phyloP scores from a whole-genome alignment of 1,140 invertebrate species.

The Ectropis grisescens region DNA sequence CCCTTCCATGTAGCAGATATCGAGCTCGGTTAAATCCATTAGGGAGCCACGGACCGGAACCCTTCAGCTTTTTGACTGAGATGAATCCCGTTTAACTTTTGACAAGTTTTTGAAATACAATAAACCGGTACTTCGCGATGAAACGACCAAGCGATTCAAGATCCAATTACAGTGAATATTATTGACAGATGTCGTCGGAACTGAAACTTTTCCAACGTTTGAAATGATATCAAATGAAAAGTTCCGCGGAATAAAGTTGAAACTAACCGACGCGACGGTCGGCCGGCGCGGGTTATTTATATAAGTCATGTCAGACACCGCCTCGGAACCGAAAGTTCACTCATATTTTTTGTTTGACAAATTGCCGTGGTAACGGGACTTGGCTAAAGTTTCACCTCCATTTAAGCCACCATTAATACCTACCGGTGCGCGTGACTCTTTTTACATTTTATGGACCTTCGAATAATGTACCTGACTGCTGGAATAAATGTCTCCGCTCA shows the following conservation, averaged over 20 bases:
- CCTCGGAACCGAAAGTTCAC: constrained; percentile 37
- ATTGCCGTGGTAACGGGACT: constrained; percentile 35
- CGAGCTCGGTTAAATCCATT: no score
- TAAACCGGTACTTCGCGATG: no score
- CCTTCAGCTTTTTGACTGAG: no score
- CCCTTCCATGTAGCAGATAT: no score
- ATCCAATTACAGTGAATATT: no score
- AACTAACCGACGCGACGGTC: constrained; percentile 19
- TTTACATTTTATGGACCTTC: constrained; percentile 15
- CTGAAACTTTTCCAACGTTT: constrained; percentile 4
- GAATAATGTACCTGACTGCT: no score
- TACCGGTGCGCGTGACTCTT: constrained; percentile 12
- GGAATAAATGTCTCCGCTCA: no score
- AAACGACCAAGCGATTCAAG: no score
- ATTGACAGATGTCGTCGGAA: no score
- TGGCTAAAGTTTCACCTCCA: constrained; percentile 37
- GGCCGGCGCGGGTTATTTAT: constrained; percentile 39
- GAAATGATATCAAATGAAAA: constrained; percentile 11
- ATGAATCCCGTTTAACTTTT: no score
- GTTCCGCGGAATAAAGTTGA: constrained; percentile 18
- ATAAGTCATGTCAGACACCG: constrained; percentile 45
- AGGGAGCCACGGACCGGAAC: no score
- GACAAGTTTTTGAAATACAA: no score
- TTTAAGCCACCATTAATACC: constrained; percentile 30
- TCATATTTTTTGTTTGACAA: constrained; percentile 44